A percentile compares a stretch with the other conserved stretches of the same genome.
Conservation (phyloP, 2,797 vertebrate genomes). For the Agapornis canus region DNA sequence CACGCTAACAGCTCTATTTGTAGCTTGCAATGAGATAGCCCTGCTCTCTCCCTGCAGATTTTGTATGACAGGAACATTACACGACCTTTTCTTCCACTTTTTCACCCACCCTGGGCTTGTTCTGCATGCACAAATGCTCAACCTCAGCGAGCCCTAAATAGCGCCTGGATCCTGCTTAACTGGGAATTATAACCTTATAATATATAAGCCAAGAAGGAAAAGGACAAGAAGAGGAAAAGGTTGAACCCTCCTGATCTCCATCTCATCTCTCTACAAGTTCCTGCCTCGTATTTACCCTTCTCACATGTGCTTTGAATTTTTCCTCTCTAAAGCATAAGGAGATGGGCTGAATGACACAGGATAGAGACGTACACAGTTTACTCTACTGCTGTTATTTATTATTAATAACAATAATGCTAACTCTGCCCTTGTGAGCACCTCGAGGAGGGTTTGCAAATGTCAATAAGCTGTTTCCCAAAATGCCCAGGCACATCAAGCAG, state of each 20-base stretch:
- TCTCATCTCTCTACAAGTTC: not conserved
- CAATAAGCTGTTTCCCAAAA: not conserved
- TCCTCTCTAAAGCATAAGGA: not conserved
- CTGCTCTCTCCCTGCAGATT: not conserved
- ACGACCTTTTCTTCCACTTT: not conserved
- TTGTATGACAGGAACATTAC: not conserved
- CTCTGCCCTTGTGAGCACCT: conserved; percentile 63
- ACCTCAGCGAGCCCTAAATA: not conserved
- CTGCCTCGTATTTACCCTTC: not conserved
- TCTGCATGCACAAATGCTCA: not conserved
- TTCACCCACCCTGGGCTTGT: not conserved
- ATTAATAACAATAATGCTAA: conserved; percentile 51
- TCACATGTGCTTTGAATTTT: not conserved
- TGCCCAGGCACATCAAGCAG: not conserved
- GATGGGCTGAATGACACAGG: not conserved
- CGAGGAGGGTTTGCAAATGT: conserved; percentile 25
- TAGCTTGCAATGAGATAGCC: not conserved
- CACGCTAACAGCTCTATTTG: conserved; percentile 48
- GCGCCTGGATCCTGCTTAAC: rapidly evolving
- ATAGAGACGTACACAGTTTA: conserved; percentile 35
- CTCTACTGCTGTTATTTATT: conserved; percentile 41
- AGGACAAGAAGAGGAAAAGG: not conserved
- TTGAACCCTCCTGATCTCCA: not conserved
- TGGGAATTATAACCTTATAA: not conserved
- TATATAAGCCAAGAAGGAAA: not conserved